Evolutionary conservation across 1,140 invertebrate genomes (phyloP).

Genomic region (Vollenhovia emeryi): DNA sequence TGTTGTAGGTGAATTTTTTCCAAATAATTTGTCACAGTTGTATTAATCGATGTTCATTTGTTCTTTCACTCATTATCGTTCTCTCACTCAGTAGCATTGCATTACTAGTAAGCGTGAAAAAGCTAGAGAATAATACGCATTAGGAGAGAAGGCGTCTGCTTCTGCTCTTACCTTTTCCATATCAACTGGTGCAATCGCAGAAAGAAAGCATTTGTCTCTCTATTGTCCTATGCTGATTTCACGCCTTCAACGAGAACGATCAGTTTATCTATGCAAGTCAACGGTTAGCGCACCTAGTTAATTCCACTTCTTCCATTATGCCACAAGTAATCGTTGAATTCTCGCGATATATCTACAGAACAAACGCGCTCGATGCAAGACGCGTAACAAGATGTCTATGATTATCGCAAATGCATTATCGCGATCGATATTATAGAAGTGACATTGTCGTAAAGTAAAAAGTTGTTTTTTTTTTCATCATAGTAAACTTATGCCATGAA

Average conservation of each 20-base stretch:
- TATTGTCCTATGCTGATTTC: not conserved
- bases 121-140: too few relatives aligned
- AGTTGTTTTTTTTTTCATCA: conserved; percentile 2
- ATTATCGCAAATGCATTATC: conserved; percentile 42
- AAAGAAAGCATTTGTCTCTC: not conserved
- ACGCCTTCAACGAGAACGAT: not conserved
- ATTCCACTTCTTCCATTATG: not conserved
- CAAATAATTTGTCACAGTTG: too few relatives aligned
- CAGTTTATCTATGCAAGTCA: not conserved
- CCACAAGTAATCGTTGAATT: not conserved
- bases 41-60: too few relatives aligned
- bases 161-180: not conserved
- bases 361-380: conserved; percentile 5
- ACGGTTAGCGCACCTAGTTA: not conserved
- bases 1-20: too few relatives aligned
- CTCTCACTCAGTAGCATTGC: too few relatives aligned
- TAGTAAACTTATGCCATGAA: not conserved
- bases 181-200: not conserved
- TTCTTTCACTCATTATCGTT: too few relatives aligned
- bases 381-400: conserved; percentile 13
- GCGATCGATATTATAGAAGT: conserved; percentile 56
- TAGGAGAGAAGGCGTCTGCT: not conserved
- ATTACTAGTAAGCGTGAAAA: too few relatives aligned
- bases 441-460: conserved; percentile 13
- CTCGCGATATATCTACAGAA: not conserved